Percentiles rank a stretch among this genome's conserved stretches.
Conservation (phyloP, 2,113 vertebrate species). For the Astatoreochromis straeleni region DNA sequence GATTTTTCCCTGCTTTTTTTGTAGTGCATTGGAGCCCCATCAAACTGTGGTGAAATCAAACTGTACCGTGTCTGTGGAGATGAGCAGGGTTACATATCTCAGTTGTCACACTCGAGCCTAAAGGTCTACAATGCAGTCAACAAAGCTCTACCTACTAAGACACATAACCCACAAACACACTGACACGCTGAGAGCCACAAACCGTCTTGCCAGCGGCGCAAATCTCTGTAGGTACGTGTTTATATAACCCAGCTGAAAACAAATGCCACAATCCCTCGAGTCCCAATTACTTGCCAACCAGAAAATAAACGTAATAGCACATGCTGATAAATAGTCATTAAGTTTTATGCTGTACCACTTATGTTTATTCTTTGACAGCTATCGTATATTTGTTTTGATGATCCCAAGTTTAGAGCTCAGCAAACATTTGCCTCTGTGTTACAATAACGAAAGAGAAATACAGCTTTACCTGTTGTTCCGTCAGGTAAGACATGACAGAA, state of each 20-base stretch:
- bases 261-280: neutral
- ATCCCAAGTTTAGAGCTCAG: neutral
- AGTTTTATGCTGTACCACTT: neutral
- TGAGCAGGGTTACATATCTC: slow-evolving; percentile 16
- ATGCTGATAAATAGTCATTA: neutral
- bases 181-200: neutral
- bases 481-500: slow-evolving; percentile 5
- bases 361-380: neutral
- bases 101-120: slow-evolving; percentile 26
- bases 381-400: neutral
- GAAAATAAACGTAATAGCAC: neutral
- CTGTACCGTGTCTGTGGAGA: neutral
- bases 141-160: slow-evolving; percentile 9
- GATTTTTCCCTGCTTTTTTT: neutral
- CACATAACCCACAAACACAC: slow-evolving; percentile 12
- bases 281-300: neutral
- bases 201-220: neutral
- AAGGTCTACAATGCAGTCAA: slow-evolving; percentile 14
- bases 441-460: neutral
- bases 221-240: neutral
- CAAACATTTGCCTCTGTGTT: neutral
- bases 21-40: neutral
- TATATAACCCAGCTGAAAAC: neutral
- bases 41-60: neutral
- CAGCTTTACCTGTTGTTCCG: slow-evolving; percentile 25